Conservation (phyloP, 1,140 invertebrate genomes). For the Paraescarpia echinospica region DNA sequence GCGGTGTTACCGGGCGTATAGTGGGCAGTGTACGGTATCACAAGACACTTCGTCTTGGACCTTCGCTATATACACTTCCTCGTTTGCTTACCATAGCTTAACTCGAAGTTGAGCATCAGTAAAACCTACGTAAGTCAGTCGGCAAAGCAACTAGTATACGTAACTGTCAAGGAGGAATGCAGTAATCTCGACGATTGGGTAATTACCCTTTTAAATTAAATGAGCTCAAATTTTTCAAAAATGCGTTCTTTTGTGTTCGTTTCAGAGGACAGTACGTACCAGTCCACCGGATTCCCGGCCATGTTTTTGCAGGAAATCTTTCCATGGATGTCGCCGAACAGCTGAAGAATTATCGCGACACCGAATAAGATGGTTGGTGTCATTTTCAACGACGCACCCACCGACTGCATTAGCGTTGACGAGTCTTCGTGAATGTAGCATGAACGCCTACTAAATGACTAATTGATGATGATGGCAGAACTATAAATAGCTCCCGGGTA, state of each 20-base stretch:
- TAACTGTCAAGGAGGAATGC: background rate
- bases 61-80: background rate
- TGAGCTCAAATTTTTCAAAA: background rate
- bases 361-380: background rate
- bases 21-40: background rate
- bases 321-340: background rate
- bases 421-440: too few species aligned
- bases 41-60: background rate
- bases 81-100: background rate
- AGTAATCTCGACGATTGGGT: background rate
- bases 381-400: background rate
- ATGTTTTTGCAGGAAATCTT: background rate
- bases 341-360: background rate
- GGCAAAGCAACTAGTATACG: background rate
- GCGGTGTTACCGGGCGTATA: background rate
- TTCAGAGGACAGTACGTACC: background rate
- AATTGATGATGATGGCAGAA: too few species aligned
- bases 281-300: background rate
- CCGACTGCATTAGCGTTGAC: too few species aligned
- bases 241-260: background rate
- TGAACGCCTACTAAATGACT: too few species aligned
- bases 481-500: too few species aligned
- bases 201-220: background rate
- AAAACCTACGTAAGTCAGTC: background rate
- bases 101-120: background rate